Evolutionary conservation across 2,113 vertebrate species (phyloP).

Genomic region (Sylvia atricapilla): DNA sequence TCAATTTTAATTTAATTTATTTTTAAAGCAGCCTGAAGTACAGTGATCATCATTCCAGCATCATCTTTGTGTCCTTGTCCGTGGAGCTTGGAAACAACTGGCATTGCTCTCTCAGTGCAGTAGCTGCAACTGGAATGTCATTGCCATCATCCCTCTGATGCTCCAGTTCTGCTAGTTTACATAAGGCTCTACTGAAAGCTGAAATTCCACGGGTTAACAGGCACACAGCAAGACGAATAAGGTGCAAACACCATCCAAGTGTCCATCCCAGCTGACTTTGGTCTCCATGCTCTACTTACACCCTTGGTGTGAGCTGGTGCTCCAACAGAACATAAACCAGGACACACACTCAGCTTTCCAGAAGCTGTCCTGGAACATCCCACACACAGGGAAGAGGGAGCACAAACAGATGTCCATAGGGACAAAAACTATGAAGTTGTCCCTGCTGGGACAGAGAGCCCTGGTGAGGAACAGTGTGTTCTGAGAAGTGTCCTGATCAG

Average conservation of each 20-base stretch:
- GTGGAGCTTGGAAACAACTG: not conserved
- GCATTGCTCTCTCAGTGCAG: not conserved
- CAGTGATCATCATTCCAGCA: not conserved
- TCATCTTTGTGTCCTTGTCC: not conserved
- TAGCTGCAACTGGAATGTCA: not conserved
- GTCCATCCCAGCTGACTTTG: not conserved
- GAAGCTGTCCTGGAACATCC: not conserved
- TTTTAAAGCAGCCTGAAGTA: not conserved
- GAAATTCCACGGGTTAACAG: not conserved
- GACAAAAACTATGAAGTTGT: not conserved
- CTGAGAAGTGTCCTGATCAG: not conserved
- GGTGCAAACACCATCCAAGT: not conserved
- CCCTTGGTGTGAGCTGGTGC: not conserved
- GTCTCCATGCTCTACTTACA: not conserved
- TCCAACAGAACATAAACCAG: not conserved
- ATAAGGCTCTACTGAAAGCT: not conserved
- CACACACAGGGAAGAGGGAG: not conserved
- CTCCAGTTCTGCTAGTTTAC: not conserved
- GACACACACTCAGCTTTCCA: not conserved
- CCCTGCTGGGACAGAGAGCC: not conserved
- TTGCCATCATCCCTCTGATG: not conserved
- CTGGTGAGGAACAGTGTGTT: not conserved
- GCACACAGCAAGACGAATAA: not conserved
- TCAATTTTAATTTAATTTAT: not conserved
- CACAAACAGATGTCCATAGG: not conserved